These are phyloP conservation scores for Limenitis camilla DNA, from an alignment of 2,888 invertebrate species.

Conservation along the genomic window DNA sequence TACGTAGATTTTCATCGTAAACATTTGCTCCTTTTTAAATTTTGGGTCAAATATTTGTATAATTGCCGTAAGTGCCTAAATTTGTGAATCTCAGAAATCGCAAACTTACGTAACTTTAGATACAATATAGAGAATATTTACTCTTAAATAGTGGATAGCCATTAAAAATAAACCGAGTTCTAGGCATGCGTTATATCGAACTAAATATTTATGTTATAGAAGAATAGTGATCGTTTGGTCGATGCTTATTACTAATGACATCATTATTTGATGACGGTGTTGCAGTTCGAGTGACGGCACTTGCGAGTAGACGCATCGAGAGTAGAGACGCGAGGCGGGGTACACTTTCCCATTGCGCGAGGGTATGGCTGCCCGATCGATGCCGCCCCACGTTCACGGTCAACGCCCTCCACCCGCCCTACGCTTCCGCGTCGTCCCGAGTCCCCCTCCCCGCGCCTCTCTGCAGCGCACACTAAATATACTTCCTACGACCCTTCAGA, in stretches of 20 bases:
- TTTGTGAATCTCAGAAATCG: neutral
- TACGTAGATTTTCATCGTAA: too few species aligned
- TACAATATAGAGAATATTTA: neutral
- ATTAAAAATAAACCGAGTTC: neutral
- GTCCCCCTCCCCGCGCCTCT: constrained; percentile 30
- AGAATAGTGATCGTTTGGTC: neutral
- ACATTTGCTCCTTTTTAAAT: too few species aligned
- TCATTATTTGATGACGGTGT: constrained; percentile 13
- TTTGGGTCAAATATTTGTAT: too few species aligned
- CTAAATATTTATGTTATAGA: neutral
- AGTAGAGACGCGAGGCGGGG: constrained; percentile 17
- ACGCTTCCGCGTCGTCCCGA: constrained; percentile 64
- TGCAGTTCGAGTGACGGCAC: constrained; percentile 7
- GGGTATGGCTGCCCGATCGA: constrained; percentile 70
- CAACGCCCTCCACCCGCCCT: constrained; percentile 74
- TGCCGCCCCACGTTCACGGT: constrained; percentile 73
- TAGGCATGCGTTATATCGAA: constrained; percentile 1
- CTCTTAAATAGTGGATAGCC: neutral
- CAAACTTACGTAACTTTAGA: neutral
- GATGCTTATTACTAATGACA: constrained; percentile 12
- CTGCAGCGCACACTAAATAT: constrained; percentile 51
- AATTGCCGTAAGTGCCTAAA: neutral
- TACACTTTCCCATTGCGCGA: constrained; percentile 62
- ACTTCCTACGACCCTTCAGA: constrained; percentile 58
- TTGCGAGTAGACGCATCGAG: constrained; percentile 13